Evolutionary conservation across 2,888 invertebrate species (phyloP).

Genomic region (Melieria picta): DNA sequence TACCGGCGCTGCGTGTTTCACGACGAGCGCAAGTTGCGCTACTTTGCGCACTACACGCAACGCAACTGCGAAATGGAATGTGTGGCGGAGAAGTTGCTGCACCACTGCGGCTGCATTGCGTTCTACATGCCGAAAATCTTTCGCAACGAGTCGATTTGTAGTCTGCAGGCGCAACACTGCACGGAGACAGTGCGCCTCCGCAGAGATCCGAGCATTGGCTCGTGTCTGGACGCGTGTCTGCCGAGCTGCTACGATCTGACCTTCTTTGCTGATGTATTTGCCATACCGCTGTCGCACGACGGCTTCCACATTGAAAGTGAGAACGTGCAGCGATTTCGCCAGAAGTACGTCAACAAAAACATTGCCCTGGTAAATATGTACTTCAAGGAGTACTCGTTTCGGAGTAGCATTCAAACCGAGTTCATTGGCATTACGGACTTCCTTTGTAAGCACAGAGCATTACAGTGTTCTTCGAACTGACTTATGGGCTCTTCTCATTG

Average conservation of each 20-base stretch:
- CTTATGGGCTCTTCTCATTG: conserved; percentile 42
- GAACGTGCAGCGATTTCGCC: conserved; percentile 43
- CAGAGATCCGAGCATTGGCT: conserved; percentile 44
- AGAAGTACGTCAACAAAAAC: conserved; percentile 66
- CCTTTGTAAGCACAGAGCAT: conserved; percentile 72
- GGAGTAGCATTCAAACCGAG: conserved; percentile 78
- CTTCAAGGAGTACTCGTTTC: conserved; percentile 77
- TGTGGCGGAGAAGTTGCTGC: conserved; percentile 74
- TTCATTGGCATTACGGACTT: conserved; percentile 84
- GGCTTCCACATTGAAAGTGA: conserved; percentile 49
- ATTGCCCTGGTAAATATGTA: conserved; percentile 79
- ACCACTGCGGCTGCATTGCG: conserved; percentile 57
- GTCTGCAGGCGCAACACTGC: conserved; percentile 74
- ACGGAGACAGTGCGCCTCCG: conserved; percentile 49
- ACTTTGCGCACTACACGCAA: conserved; percentile 77
- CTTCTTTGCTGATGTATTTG: conserved; percentile 72
- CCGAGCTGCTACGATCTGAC: conserved; percentile 78
- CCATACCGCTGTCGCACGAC: conserved; percentile 67
- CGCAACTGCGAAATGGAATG: conserved; percentile 83
- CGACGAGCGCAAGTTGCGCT: conserved; percentile 74
- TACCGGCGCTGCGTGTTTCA: conserved; percentile 76
- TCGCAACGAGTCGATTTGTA: conserved; percentile 75
- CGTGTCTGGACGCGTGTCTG: conserved; percentile 70
- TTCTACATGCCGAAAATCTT: conserved; percentile 70
- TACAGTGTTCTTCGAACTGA: background rate